Evolutionary conservation across 2,888 invertebrate species (phyloP).

Genomic region (Oxycera nigricornis): DNA sequence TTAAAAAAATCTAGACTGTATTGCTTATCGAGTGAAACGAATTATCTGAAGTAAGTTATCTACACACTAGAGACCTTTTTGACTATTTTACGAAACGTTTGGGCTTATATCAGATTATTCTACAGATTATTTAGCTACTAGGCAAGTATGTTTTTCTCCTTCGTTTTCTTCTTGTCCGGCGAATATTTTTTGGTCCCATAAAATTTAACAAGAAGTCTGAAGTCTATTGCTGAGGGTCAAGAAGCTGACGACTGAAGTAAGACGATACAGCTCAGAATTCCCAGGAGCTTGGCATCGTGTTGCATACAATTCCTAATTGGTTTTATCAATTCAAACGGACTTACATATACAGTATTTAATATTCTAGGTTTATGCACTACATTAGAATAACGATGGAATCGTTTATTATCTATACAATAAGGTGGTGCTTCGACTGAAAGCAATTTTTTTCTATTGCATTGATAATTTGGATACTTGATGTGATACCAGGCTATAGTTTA

Average conservation of each 20-base stretch:
- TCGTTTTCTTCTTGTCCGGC: constrained; percentile 12
- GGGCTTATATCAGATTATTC: not conserved
- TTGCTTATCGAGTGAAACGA: constrained; percentile 40
- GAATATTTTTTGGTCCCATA: constrained; percentile 36
- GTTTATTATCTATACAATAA: not conserved
- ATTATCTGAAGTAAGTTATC: constrained; percentile 5
- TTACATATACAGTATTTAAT: not conserved
- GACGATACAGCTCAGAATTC: not conserved
- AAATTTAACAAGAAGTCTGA: constrained; percentile 21
- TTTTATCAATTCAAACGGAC: not conserved
- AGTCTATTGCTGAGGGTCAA: not conserved
- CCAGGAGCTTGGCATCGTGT: not conserved
- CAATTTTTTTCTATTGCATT: too few relatives aligned
- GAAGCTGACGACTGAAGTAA: too few relatives aligned
- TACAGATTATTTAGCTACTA: not conserved
- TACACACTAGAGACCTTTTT: not conserved
- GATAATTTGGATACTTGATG: too few relatives aligned
- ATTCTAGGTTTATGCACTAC: constrained; percentile 1
- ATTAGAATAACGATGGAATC: not conserved
- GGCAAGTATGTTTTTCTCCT: constrained; percentile 23
- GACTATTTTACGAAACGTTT: constrained; percentile 9
- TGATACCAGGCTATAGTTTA: too few relatives aligned
- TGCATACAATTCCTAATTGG: not conserved
- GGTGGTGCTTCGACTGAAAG: not conserved
- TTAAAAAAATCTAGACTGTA: constrained; percentile 23